Evolutionary conservation across 2,888 invertebrate species (phyloP).

Genomic region (Stenodera caucasica): DNA sequence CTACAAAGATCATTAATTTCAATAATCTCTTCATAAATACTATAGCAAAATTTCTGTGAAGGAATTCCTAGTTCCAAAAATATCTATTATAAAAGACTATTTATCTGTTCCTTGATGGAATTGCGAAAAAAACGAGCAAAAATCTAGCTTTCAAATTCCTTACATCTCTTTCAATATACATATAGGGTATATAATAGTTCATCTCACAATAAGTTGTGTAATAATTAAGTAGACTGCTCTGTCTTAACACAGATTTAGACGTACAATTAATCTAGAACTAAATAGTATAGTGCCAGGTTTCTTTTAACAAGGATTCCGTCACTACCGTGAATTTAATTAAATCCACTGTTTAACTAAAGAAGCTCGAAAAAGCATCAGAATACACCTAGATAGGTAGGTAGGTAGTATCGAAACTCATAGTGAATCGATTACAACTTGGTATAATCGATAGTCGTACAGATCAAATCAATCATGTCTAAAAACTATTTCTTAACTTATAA

Average conservation of each 20-base stretch:
- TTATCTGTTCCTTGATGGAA: too few species aligned
- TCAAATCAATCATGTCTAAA: too few species aligned
- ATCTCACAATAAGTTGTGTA: neutral
- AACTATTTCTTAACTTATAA: too few species aligned
- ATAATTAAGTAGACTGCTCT: neutral
- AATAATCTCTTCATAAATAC: neutral
- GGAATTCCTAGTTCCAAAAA: neutral
- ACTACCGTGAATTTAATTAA: neutral
- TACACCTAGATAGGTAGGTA: too few species aligned
- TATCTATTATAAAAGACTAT: too few species aligned
- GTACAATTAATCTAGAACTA: neutral
- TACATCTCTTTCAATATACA: neutral
- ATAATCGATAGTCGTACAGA: too few species aligned
- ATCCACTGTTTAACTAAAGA: neutral
- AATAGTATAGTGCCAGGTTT: conserved; percentile 1
- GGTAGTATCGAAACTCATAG: too few species aligned
- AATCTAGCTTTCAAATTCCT: too few species aligned
- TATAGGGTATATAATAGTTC: too few species aligned
- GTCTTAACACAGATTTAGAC: neutral
- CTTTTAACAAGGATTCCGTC: neutral
- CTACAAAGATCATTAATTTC: neutral
- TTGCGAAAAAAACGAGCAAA: too few species aligned
- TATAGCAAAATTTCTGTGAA: neutral
- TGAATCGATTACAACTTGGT: too few species aligned
- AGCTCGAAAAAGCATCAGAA: too few species aligned